Percentiles rank a stretch among this genome's conserved stretches.
Conservation (phyloP, 2,113 vertebrate genomes). For the Balaenoptera acutorostrata region DNA sequence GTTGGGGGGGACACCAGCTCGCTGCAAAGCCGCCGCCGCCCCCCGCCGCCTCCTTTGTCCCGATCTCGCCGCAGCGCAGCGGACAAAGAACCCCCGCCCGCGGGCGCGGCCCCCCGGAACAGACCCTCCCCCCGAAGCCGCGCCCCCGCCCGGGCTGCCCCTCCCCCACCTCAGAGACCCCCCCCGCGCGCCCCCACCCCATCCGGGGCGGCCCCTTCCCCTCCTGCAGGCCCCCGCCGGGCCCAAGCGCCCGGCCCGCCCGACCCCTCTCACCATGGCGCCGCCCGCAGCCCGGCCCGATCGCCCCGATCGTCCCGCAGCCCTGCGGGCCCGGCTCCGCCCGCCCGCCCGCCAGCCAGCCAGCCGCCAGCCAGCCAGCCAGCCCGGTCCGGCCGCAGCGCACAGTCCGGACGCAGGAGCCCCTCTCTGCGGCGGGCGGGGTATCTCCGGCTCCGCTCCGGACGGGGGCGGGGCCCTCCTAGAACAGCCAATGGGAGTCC, state of each 20-base stretch:
- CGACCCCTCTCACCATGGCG: constrained; percentile 48
- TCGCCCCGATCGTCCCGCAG: not conserved
- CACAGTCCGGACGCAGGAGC: constrained; percentile 27
- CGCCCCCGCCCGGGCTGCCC: not conserved
- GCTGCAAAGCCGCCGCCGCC: not conserved
- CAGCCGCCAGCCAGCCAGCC: too few species aligned
- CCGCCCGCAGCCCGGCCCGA: not conserved
- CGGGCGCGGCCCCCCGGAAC: constrained; percentile 32
- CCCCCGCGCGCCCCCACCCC: not conserved
- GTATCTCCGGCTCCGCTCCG: constrained; percentile 30
- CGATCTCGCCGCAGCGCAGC: not conserved
- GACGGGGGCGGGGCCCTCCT: not conserved
- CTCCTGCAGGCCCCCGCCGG: not conserved
- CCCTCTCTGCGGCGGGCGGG: constrained; percentile 50
- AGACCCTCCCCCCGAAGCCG: constrained; percentile 35
- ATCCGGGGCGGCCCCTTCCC: not conserved
- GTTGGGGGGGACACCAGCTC: not conserved
- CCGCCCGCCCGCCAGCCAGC: not conserved
- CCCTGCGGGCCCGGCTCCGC: not conserved
- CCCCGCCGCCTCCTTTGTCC: constrained; percentile 67
- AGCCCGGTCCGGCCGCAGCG: not conserved
- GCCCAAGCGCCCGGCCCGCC: fast-evolving
- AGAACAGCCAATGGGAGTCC: not conserved
- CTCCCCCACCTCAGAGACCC: not conserved
- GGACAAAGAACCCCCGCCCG: constrained; percentile 65